Evolutionary conservation across 2,113 vertebrate genomes (phyloP), one percentile per base, ranked within the genome.

Genomic region (Ariopsis seemanni): DNA sequence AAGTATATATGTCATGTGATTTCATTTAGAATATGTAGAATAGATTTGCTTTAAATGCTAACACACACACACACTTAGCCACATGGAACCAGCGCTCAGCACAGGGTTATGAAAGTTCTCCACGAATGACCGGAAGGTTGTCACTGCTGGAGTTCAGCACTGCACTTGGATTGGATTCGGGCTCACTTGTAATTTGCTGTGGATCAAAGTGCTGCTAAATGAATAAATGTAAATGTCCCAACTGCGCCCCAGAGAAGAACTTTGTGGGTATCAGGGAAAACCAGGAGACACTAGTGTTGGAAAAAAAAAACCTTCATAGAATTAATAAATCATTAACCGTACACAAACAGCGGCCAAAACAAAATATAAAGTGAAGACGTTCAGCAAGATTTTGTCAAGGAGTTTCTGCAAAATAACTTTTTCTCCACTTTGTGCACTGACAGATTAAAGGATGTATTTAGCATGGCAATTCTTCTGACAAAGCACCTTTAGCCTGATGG

Each of bases 71-170:
- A 7, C 1, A 48, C 65, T 14, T 50, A 6, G 4, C 7, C 1
- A 65, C 34, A 50, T 50, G 34, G 34, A 34, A 7, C 65, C 34
- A 82, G 30, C 15, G 4, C 10, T 53, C 34, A 15, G 22, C 7
- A 50, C 34, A 42, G 34, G 20, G 65, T 20, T 20, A 20, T 62
- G 48, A 50, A n/a, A 42, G 34, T 82, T 82, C 5, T n/a, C 81
- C 6, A 12, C 58, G 4, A 50, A 30, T 25, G 34, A 50, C 34
- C 0, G 0, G 34, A 48, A 63, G 48, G 55, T 18, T 18, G 18
- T 18, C 30, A 7, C 80, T n/a, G 81, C 60, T 65, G 81, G 34
- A 82, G 81, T 63, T 63, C 57, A 82, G 79, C 30, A 22, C 30
- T 14, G 5, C 4, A 2, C 79, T 48, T 6, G 7, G 34, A 65